Evolutionary conservation across 2,113 vertebrate genomes (phyloP), one percentile per base, ranked within the genome.

Genomic region (Otocyon megalotis): DNA sequence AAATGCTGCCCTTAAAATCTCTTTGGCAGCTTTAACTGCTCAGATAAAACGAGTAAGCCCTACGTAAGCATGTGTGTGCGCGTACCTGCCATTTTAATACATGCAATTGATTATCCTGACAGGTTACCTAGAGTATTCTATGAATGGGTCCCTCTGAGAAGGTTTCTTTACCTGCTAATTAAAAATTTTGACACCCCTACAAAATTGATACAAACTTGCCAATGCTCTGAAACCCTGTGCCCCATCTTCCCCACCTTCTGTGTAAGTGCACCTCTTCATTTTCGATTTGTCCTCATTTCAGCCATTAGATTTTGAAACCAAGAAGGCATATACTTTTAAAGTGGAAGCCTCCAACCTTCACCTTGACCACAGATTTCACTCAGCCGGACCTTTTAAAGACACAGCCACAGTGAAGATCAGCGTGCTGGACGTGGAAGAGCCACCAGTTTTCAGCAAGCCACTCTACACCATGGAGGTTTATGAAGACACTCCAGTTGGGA

Each of bases 271-370:
- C 17, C 72, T 50, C 28, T 32, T 95, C 10, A 8, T 20, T 85
- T 96, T n/a, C 93, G 5, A 37, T 95, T 76, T 98, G n/a, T 95
- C 90, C 69, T 96, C 97, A 24, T 62, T 50, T 2, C 98, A 99
- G 99, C 99, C 99, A 0, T 94, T 99, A 98, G 99, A 99, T 97
- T 99, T 99, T 81, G 99, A 99, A 98, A 99, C 99, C 0, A 99
- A 99, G 98, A 99, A 99, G 95, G 99, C 99, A 0, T 99, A 99
- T 71, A 99, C 99, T 79, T 99, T 99, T 90, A 99, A 99, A 98
- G 99, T 99, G 0, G 99, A 99, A 89, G 99, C 99, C 43, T 99
- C 99, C 89, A 99, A 99, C 81, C 98, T 99, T 12, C 99, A 99
- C 96, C 98, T 99, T 74, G 99, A 99, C 97, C 99, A 99, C 53